These are phyloP conservation scores for Chaitophorus viminalis DNA, from an alignment of 2,888 invertebrate genomes.

Conservation along the genomic window DNA sequence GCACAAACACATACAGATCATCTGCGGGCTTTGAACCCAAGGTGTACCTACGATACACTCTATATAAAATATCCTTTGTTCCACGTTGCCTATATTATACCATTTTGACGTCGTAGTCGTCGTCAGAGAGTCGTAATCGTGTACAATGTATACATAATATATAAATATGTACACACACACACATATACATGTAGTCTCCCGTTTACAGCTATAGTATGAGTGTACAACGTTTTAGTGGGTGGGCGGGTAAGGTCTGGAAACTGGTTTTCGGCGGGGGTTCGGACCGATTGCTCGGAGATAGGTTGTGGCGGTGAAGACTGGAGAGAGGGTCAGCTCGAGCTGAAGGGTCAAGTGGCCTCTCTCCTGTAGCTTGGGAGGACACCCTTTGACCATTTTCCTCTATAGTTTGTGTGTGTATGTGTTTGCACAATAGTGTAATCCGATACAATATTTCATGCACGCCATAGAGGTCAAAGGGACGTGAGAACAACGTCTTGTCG, in stretches of 20 bases:
- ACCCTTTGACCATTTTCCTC: constrained; percentile 55
- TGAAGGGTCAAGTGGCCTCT: constrained; percentile 54
- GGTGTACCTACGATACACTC: constrained; percentile 17
- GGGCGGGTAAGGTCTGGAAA: constrained; percentile 33
- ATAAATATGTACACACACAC: not conserved
- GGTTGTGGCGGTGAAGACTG: not conserved
- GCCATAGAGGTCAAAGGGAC: constrained; percentile 24
- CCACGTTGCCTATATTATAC: constrained; percentile 52
- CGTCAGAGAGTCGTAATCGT: not conserved
- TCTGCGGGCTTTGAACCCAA: constrained; percentile 61
- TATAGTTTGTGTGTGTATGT: not conserved
- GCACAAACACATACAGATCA: constrained; percentile 40
- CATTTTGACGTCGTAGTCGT: constrained; percentile 47
- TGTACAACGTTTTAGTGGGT: not conserved
- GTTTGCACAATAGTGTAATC: constrained; percentile 59
- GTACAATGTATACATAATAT: not conserved
- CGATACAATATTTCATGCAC: constrained; percentile 33
- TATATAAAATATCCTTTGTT: constrained; percentile 57
- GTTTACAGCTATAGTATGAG: not conserved
- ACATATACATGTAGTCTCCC: not conserved
- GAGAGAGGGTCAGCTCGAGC: not conserved
- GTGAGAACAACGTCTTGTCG: constrained; percentile 14
- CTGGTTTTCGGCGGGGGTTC: constrained; percentile 34
- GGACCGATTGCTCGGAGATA: not conserved
- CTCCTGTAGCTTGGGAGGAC: not conserved